Conservation (phyloP, 2,113 vertebrate genomes). For the Semicossyphus pulcher region DNA sequence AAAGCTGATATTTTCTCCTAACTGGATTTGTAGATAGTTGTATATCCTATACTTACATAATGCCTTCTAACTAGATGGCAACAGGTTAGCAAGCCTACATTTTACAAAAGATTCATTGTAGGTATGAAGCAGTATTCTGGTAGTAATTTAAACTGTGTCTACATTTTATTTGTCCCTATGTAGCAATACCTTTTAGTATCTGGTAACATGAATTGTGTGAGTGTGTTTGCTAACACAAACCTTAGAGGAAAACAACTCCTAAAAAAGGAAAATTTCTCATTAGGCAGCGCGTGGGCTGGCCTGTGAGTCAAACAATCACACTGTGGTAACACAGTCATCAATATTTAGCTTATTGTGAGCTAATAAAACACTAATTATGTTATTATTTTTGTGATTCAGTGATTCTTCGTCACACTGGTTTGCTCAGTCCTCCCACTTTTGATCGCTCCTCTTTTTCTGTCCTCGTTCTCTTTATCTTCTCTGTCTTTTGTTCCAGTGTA, state of each 20-base stretch:
- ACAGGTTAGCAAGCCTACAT: no score
- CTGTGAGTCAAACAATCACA: neutral
- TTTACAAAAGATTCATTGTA: no score
- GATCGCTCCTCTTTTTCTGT: constrained; percentile 14
- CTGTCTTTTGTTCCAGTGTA: constrained; percentile 38
- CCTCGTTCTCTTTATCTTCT: constrained; percentile 31
- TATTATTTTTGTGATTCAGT: neutral
- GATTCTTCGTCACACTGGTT: neutral
- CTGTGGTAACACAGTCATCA: constrained; percentile 18
- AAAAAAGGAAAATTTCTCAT: neutral
- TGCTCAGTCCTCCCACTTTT: constrained; percentile 17
- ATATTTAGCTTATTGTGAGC: constrained; percentile 4
- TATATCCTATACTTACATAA: no score
- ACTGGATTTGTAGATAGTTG: no score
- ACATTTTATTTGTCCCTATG: neutral
- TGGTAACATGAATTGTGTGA: no score
- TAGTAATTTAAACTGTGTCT: neutral
- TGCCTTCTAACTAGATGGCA: no score
- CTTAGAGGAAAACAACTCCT: neutral
- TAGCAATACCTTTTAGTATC: neutral
- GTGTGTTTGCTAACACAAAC: neutral
- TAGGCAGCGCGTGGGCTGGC: neutral
- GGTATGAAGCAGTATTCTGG: neutral
- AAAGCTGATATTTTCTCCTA: no score
- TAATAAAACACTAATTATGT: constrained; percentile 5